phyloP scores from a whole-genome alignment of 2,797 vertebrate genomes.

The Scyliorhinus canicula region DNA sequence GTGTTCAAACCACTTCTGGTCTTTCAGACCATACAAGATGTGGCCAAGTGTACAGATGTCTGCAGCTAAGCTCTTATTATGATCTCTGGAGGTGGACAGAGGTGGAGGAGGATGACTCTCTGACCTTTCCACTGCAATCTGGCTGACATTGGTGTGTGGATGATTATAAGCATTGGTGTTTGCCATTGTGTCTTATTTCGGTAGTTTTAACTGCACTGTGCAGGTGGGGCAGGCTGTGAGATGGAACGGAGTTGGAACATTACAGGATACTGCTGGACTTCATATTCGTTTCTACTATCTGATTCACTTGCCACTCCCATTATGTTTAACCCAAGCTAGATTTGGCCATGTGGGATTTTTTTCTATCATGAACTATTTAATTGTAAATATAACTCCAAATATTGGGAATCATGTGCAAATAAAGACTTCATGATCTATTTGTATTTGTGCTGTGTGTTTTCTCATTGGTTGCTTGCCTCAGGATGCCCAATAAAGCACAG shows the following conservation, averaged over 20 bases:
- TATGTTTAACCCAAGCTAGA: neutral
- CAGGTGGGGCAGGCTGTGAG: neutral
- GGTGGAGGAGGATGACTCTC: neutral
- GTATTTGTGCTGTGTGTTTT: neutral
- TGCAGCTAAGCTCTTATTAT: neutral
- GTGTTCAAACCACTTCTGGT: too few relatives aligned
- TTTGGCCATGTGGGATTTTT: slow-evolving; percentile 32
- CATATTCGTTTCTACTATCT: neutral
- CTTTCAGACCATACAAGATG: neutral
- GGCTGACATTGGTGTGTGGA: neutral
- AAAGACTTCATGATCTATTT: slow-evolving; percentile 34
- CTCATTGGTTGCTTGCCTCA: neutral
- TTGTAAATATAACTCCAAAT: slow-evolving; percentile 28
- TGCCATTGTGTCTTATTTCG: neutral
- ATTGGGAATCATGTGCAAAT: slow-evolving; percentile 26
- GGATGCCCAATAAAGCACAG: neutral
- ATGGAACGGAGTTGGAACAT: neutral
- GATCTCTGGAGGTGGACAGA: neutral
- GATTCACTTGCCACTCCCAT: neutral
- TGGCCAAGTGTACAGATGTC: neutral
- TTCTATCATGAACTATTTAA: slow-evolving; percentile 21
- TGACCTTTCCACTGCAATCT: neutral
- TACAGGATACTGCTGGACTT: neutral
- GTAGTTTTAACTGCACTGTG: neutral
- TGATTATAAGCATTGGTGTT: neutral